Evolutionary conservation across 2,113 vertebrate species (phyloP), one percentile per base, ranked within the genome.

Genomic region (Montifringilla adamsi): DNA sequence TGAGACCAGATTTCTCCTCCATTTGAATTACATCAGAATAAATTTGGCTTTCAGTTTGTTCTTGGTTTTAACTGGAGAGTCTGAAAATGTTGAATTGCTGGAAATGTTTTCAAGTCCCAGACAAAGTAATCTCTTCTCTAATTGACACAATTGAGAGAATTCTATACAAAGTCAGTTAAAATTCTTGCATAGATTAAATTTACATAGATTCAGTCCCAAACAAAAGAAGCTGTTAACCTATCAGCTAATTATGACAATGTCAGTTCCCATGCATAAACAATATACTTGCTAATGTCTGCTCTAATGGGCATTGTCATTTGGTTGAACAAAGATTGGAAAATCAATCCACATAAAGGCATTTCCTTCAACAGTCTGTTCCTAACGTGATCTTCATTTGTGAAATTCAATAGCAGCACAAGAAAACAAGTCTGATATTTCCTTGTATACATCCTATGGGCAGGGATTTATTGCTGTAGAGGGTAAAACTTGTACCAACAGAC

Each of bases 31-130:
- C 91, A 94, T 78, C 73, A 94, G 80, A 94, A 79, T 92, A 87
- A 92, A 95, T 92, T 52, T 95, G 89, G 84, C 81, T 93, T 86
- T 95, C 82, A 53, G 15, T 87, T 93, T 93, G 17, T 90, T 83
- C 87, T 95, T 89, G 66, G 46, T 89, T 94, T 95, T 82, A 70
- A 85, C 67, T 89, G 53, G 77, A 74, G 63, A 58, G 74, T 83
- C 50, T 90, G 90, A 84, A 90, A 89, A 87, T 72, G 23, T 85
- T 91, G 84, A 91, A 73, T 69, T 80, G 75, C 87, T 94, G 87
- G 87, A 95, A 91, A 80, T 59, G 39, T 94, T 90, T 96, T 95
- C 79, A 84, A 69, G 84, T 69, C 91, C 63, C 31, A 74, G 81
- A 56, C 39, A 4, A 35, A 63, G 62, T 66, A 77, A 92, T 86